Evolutionary conservation across 2,888 invertebrate genomes (phyloP).

Genomic region (Parnassius apollo): DNA sequence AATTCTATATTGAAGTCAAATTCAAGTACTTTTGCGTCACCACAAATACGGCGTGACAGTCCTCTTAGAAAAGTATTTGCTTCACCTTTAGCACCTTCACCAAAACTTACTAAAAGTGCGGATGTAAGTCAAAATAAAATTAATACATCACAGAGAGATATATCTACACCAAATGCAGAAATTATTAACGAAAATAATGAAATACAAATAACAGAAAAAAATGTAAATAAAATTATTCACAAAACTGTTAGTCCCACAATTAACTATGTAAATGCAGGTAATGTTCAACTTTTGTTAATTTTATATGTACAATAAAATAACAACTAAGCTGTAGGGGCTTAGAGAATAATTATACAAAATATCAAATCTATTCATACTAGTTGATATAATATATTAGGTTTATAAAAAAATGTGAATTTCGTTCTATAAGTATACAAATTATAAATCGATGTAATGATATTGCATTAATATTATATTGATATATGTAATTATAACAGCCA

Average conservation of each 20-base stretch:
- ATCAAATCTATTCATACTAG: too few relatives aligned
- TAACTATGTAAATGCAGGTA: conserved; percentile 50
- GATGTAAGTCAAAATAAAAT: conserved; percentile 35
- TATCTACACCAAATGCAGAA: conserved; percentile 31
- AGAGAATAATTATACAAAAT: too few relatives aligned
- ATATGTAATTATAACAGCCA: too few relatives aligned
- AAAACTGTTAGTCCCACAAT: conserved; percentile 29
- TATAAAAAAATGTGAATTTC: too few relatives aligned
- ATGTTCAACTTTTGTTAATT: not conserved
- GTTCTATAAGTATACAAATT: too few relatives aligned
- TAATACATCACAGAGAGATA: conserved; percentile 27
- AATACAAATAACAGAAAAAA: conserved; percentile 34
- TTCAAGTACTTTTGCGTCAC: conserved; percentile 46
- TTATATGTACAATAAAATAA: too few relatives aligned
- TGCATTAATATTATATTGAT: too few relatives aligned
- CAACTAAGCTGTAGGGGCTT: too few relatives aligned
- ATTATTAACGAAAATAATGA: conserved; percentile 37
- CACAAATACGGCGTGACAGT: conserved; percentile 42
- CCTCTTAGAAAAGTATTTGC: conserved; percentile 39
- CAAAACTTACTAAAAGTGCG: conserved; percentile 39
- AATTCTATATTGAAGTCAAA: conserved; percentile 34
- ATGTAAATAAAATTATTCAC: conserved; percentile 36
- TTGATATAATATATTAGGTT: too few relatives aligned
- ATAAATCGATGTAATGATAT: too few relatives aligned
- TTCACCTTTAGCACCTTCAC: conserved; percentile 34